These are phyloP conservation scores for Chloroceryle amazona DNA, from an alignment of 2,797 vertebrate species.

Conservation along the genomic window DNA sequence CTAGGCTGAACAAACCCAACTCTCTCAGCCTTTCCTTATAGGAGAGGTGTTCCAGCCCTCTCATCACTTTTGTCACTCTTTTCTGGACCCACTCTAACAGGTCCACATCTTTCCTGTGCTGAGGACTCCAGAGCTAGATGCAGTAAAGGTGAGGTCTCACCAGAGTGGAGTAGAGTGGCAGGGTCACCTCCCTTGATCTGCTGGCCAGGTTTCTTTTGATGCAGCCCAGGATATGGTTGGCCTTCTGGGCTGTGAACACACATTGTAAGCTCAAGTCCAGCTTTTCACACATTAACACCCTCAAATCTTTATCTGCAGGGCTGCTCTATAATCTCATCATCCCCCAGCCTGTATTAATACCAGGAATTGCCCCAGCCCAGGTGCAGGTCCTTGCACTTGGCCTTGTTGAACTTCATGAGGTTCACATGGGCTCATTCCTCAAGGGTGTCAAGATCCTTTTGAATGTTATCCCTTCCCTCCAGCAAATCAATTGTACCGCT, in stretches of 20 bases:
- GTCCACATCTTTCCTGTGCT: not conserved
- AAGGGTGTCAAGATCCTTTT: not conserved
- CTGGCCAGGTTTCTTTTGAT: not conserved
- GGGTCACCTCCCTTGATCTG: not conserved
- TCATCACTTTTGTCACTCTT: not conserved
- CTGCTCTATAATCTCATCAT: not conserved
- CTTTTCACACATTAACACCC: not conserved
- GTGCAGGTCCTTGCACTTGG: not conserved
- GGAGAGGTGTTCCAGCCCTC: not conserved
- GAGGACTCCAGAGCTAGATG: accelerated
- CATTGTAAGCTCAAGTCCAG: accelerated
- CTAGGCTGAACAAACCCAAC: not conserved
- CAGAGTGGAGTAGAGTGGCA: not conserved
- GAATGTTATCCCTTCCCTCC: not conserved
- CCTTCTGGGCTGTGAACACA: not conserved
- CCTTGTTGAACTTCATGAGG: not conserved
- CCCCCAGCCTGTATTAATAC: not conserved
- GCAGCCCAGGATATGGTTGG: accelerated
- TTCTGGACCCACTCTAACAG: not conserved
- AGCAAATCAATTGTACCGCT: not conserved
- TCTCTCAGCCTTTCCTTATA: not conserved
- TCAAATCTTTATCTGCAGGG: accelerated
- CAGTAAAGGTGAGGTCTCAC: not conserved
- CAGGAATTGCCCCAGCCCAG: not conserved
- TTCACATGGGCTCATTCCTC: not conserved